Evolutionary conservation across 2,797 vertebrate genomes (phyloP), one percentile per base, ranked within the genome.

Genomic region (Pteropus rufus): DNA sequence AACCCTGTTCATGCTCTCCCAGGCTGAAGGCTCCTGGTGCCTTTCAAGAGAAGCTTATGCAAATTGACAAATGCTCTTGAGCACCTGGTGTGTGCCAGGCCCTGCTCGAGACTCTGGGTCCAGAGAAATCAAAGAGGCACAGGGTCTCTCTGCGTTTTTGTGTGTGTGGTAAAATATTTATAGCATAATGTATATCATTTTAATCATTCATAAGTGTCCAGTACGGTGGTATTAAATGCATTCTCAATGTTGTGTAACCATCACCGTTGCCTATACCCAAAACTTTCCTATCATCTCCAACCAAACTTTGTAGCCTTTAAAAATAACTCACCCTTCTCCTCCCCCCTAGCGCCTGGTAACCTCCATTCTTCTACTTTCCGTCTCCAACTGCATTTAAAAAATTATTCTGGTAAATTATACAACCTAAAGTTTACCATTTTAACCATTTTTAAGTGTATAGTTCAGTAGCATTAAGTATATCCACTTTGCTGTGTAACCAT

Each of bases 301-400:
- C 19, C 72, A 84, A 54, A 34, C 29, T 39, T n/a, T 70, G 11
- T 70, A 23, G 23, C 41, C 12, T 18, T 73, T 75, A 81, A 54
- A 10, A 73, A 8, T 3, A 75, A 49, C 12, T 19, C 36, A 31
- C 7, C 11, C 18, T 39, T 52, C n/a, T n/a, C 10, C 12, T 58
- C 1, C 23, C 7, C 7, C n/a, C 34, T 15, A 58, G 34, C 0
- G 24, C 46, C 19, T 39, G 4, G 29, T 3, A 10, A 64, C 6
- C n/a, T 82, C 23, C 64, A 11, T 49, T 60, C 54, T 95, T 52
- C 46, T 93, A 21, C 18, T 58, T 89, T 83, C 64, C 60, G 26
- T 60, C 36, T 58, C 75, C 39, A 85, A 54, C 49, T 72, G 12
- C 10, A n/a, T 52, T 67, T 72, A 64, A 80, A 67, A 41, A 9